A percentile compares a stretch with the other conserved stretches of the same genome.
Conservation (phyloP, 2,113 vertebrate genomes). For the Carlito syrichta region DNA sequence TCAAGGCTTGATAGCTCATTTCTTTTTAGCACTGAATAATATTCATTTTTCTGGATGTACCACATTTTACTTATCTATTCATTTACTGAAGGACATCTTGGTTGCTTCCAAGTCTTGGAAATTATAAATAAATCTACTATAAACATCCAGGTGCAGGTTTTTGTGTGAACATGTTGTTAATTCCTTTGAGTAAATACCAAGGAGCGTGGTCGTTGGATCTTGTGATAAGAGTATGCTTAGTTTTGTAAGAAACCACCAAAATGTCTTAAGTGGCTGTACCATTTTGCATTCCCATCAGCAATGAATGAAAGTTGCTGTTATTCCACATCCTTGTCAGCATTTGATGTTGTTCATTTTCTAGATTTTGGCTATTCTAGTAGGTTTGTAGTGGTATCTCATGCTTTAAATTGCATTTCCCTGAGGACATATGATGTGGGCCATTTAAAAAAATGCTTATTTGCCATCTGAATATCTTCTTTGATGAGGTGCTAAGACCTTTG, state of each 20-base stretch:
- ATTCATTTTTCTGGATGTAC: not conserved
- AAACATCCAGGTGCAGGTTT: not conserved
- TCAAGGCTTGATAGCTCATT: not conserved
- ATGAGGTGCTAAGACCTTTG: not conserved
- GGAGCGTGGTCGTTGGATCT: not conserved
- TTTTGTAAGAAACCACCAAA: not conserved
- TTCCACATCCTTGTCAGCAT: not conserved
- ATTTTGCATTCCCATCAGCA: not conserved
- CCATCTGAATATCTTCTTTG: not conserved
- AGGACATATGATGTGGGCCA: not conserved
- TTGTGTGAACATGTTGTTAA: not conserved
- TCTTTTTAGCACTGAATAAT: not conserved
- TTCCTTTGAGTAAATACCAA: not conserved
- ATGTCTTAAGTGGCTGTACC: not conserved
- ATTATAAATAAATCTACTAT: not conserved
- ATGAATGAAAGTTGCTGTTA: not conserved
- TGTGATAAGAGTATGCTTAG: not conserved
- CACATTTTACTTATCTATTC: not conserved
- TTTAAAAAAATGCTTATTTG: not conserved
- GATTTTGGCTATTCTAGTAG: not conserved
- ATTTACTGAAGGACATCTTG: not conserved
- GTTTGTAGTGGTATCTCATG: not conserved
- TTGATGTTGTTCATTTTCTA: not conserved
- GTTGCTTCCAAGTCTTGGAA: not conserved
- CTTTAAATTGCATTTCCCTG: not conserved